Base-by-base conservation (phyloP, 2,113 vertebrate genomes). In the Cyprinodon variegatus region DNA sequence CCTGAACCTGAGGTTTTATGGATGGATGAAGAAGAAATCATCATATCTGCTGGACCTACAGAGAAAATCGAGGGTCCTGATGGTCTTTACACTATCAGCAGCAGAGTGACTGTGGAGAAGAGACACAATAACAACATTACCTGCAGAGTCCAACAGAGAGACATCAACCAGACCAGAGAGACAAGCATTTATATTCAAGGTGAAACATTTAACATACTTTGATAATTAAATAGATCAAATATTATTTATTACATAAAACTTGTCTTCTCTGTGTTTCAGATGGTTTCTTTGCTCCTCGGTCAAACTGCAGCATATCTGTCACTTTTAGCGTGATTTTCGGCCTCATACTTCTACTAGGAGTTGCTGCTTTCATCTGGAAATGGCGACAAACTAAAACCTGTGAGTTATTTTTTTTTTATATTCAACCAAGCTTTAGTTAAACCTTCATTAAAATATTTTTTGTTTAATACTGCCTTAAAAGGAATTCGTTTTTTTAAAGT, bases 1-100 rank as follows among this genome's bases (percentile, higher is more conserved):
- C 79, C 69, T 72, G 36, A 72, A 50, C 79, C 79, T 38, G 45
- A 81, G 61, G 12, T 80, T n/a, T 5, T 29, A 11, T 79, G 70
- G 77, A 17, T 79, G 65, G 59, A 79, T 13, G 46, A 9, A 17
- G 70, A 61, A 15, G 65, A 53, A 64, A 38, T 68, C n/a, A 11
- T 68, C 39, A 60, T 79, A 38, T n/a, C 70, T 59, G 70, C 70
- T 73, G 77, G 70, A 68, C 46, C 64, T 63, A 10, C 59, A 68
- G 70, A 73, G 64, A 68, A 65, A 36, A 9, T 37, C 70, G 37
- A 38, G 63, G 65, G 46, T 57, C 6, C 68, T 43, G 68, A 61
- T 43, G 68, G 68, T 17, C 57, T 70, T 3, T 61, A 11, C 43
- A 8, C 37, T 57, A 68, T 77, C 68, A 77, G 68, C 68, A 71